Percentiles rank a stretch among this genome's conserved stretches.
These are phyloP conservation scores for Pyralis farinalis DNA, from an alignment of 2,888 invertebrate species.

Conservation along the genomic window DNA sequence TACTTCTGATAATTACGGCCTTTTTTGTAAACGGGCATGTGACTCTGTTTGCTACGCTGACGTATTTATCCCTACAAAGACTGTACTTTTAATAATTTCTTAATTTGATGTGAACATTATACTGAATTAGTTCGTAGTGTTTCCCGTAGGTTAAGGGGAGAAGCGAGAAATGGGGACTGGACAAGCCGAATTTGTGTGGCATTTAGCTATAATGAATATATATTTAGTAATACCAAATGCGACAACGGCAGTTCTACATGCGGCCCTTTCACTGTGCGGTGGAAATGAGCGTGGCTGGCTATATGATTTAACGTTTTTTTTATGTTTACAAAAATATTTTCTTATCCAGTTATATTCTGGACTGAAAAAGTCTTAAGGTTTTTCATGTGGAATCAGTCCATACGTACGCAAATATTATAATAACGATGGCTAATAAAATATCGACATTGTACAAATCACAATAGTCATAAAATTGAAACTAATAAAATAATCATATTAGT, in stretches of 20 bases:
- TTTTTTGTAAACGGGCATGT: no score
- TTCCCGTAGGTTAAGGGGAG: slow-evolving; percentile 7
- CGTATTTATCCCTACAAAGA: slow-evolving; percentile 2
- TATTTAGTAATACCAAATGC: slow-evolving; percentile 2
- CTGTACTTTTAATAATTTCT: neutral
- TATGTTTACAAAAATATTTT: no score
- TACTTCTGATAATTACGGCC: no score
- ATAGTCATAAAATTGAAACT: no score
- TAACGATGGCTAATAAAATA: no score
- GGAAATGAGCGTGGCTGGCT: neutral
- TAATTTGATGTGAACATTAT: neutral
- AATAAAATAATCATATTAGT: no score
- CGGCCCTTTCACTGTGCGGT: neutral
- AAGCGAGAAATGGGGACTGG: slow-evolving; percentile 5
- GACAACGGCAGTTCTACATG: neutral
- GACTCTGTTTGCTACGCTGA: neutral
- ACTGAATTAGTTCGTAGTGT: neutral
- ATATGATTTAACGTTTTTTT: no score
- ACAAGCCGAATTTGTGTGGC: slow-evolving; percentile 5
- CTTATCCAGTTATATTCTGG: no score
- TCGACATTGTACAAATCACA: no score
- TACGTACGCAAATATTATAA: no score
- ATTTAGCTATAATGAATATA: slow-evolving; percentile 7
- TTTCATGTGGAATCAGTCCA: no score
- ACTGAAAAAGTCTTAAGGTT: no score